Evolutionary conservation across 2,797 vertebrate species (phyloP).

Genomic region (Enoplosus armatus): DNA sequence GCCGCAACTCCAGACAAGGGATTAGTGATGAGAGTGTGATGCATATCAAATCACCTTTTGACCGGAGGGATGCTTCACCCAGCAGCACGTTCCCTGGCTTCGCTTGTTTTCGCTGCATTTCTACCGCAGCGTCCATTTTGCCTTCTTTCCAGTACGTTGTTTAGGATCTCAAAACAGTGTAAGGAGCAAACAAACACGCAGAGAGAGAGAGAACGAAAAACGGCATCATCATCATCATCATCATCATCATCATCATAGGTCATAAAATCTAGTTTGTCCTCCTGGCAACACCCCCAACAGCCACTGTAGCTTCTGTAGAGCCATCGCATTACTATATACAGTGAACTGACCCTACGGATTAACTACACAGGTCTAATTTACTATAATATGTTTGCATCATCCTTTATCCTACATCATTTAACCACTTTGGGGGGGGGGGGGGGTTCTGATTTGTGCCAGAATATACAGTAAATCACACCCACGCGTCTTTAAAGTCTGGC

Average conservation of each 20-base stretch:
- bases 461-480: background rate
- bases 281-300: background rate
- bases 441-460: background rate
- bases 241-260: too few relatives aligned
- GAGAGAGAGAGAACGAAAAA: background rate
- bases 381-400: conserved; percentile 7
- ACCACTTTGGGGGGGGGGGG: too few relatives aligned
- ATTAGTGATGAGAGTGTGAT: conserved; percentile 64
- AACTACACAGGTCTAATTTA: background rate
- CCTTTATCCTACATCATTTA: background rate
- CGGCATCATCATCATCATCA: background rate
- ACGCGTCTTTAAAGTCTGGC: background rate
- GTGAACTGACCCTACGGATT: background rate
- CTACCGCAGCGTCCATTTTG: conserved; percentile 35
- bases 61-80: conserved; percentile 50
- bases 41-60: conserved; percentile 70
- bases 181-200: background rate
- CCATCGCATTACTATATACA: background rate
- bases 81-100: conserved; percentile 30
- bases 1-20: conserved; percentile 56
- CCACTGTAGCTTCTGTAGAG: background rate
- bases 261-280: conserved; percentile 17
- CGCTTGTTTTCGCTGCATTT: conserved; percentile 10
- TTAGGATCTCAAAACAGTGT: conserved; percentile 8
- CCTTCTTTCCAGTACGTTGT: conserved; percentile 4